Conservation (phyloP, 2,113 vertebrate genomes). For the Penelope pileata region DNA sequence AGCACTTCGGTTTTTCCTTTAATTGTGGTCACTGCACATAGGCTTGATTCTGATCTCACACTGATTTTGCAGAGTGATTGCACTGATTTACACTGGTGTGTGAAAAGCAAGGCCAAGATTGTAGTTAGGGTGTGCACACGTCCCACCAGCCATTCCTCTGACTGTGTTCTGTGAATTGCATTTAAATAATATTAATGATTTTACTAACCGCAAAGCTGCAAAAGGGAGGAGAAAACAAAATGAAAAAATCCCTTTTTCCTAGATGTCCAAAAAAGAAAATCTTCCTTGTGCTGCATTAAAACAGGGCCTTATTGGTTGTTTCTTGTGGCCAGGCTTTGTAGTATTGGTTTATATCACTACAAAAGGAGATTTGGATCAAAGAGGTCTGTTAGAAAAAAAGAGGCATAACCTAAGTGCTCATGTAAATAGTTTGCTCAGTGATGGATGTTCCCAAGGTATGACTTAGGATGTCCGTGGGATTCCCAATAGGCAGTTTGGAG, state of each 20-base stretch:
- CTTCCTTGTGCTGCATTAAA: not conserved
- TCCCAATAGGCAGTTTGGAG: not conserved
- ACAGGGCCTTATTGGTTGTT: not conserved
- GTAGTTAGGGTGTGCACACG: not conserved
- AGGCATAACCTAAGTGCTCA: not conserved
- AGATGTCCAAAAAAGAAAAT: not conserved
- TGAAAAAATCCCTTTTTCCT: not conserved
- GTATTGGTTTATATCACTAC: not conserved
- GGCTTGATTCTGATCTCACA: not conserved
- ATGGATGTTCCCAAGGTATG: not conserved
- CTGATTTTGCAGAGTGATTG: slow-evolving; percentile 2
- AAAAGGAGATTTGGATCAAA: not conserved
- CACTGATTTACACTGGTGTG: not conserved
- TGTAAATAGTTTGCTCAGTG: not conserved
- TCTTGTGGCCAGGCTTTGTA: not conserved
- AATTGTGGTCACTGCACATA: not conserved
- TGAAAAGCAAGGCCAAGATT: not conserved
- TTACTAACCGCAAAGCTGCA: not conserved
- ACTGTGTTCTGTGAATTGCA: not conserved
- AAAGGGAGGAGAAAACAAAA: not conserved
- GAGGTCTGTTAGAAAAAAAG: not conserved
- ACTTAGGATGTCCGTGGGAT: not conserved
- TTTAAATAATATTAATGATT: not conserved
- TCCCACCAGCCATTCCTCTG: not conserved
- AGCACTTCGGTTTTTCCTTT: not conserved